A percentile compares a stretch with the other conserved stretches of the same genome.
These are phyloP conservation scores for Fistularia tabacaria DNA, from an alignment of 2,797 vertebrate species.

Conservation along the genomic window DNA sequence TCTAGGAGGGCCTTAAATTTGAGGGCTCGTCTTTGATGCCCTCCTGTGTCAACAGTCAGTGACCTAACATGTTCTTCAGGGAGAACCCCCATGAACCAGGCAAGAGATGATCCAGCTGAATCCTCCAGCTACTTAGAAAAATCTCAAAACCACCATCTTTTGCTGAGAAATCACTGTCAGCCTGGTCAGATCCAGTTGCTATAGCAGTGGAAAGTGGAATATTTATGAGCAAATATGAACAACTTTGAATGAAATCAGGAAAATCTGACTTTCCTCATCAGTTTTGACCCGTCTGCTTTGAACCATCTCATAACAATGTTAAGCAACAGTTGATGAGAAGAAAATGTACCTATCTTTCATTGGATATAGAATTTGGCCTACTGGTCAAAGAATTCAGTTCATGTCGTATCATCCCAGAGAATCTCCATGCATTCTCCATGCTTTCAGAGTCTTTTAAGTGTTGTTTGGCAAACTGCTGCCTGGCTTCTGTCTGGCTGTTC, in stretches of 20 bases:
- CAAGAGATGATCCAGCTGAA: slow-evolving; percentile 34
- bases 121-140: slow-evolving; percentile 25
- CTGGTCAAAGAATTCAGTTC: slow-evolving; percentile 33
- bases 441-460: slow-evolving; percentile 38
- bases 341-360: slow-evolving; percentile 26
- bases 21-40: slow-evolving; percentile 22
- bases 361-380: slow-evolving; percentile 23
- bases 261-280: slow-evolving; percentile 21
- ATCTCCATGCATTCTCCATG: slow-evolving; percentile 47
- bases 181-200: no score
- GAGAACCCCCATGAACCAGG: slow-evolving; percentile 20
- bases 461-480: slow-evolving; percentile 39
- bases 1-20: slow-evolving; percentile 24
- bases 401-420: slow-evolving; percentile 41
- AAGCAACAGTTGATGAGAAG: background rate
- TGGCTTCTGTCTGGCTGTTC: slow-evolving; percentile 28
- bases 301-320: slow-evolving; percentile 5
- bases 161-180: slow-evolving; percentile 4
- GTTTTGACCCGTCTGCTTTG: slow-evolving; percentile 22
- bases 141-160: slow-evolving; percentile 14
- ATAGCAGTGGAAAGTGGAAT: slow-evolving; percentile 4
- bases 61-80: slow-evolving; percentile 17
- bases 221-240: slow-evolving; percentile 8
- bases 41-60: slow-evolving; percentile 14
- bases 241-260: slow-evolving; percentile 5